A percentile compares a stretch with the other conserved stretches of the same genome.
Conservation (phyloP, 1,140 invertebrate genomes). For the Cotesia glomerata region DNA sequence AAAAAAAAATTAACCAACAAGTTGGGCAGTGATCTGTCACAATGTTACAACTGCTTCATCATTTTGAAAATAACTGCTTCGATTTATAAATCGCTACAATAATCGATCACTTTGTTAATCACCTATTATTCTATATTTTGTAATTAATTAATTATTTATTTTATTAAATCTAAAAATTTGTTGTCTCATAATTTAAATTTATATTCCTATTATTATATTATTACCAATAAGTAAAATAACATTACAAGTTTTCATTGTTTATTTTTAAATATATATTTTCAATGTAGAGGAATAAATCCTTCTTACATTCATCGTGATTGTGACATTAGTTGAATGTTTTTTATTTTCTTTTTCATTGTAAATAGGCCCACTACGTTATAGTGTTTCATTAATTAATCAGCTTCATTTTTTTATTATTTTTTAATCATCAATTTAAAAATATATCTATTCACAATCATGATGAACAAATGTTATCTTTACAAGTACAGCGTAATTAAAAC, state of each 20-base stretch:
- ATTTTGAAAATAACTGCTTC: constrained; percentile 1
- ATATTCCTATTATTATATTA: constrained; percentile 4
- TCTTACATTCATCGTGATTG: constrained; percentile 17
- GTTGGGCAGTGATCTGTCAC: constrained; percentile 51
- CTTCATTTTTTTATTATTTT: constrained; percentile 1
- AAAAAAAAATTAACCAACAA: constrained; percentile 50
- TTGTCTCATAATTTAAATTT: constrained; percentile 59
- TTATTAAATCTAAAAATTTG: constrained; percentile 57
- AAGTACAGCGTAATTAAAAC: constrained; percentile 4
- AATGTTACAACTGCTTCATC: constrained; percentile 51
- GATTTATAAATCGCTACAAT: constrained; percentile 25
- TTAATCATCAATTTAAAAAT: neutral
- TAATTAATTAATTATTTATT: constrained; percentile 1
- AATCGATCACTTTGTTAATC: constrained; percentile 61
- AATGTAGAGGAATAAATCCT: constrained; percentile 46
- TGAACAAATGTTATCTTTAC: constrained; percentile 23
- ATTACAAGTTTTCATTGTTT: constrained; percentile 52
- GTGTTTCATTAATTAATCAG: neutral
- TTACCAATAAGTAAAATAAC: constrained; percentile 56
- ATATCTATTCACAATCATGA: constrained; percentile 9
- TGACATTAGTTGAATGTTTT: neutral
- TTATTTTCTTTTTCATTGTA: neutral
- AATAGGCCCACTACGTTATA: neutral
- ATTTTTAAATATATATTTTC: constrained; percentile 46
- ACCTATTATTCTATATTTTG: constrained; percentile 59